A percentile compares a stretch with the other conserved stretches of the same genome.
Conservation (phyloP, 1,140 invertebrate genomes). For the Hylaeus volcanicus region DNA sequence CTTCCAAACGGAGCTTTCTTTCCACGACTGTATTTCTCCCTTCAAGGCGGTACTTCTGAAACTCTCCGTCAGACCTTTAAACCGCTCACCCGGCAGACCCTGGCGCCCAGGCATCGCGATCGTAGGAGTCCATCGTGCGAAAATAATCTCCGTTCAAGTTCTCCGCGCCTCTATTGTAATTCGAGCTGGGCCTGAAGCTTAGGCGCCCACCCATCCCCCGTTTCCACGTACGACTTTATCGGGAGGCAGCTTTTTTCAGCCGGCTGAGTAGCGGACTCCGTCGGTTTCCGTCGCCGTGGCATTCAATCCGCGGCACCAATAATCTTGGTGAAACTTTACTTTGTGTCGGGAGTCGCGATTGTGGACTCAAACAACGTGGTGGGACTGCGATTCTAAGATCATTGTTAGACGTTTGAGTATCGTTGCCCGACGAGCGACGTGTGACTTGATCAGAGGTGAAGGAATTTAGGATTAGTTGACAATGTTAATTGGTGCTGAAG, state of each 20-base stretch:
- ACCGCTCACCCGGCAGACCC: slow-evolving; percentile 12
- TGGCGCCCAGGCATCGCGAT: slow-evolving; percentile 7
- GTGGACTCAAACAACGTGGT: no score
- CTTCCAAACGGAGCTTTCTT: slow-evolving; percentile 31
- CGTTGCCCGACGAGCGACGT: no score
- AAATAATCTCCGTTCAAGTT: slow-evolving; percentile 54
- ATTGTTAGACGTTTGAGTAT: no score
- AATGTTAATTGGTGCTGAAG: no score
- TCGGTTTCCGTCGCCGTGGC: neutral
- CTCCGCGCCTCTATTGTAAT: slow-evolving; percentile 36
- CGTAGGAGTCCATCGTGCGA: slow-evolving; percentile 52
- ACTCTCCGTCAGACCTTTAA: slow-evolving; percentile 42
- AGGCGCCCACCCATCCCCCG: neutral
- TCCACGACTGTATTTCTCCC: slow-evolving; percentile 20
- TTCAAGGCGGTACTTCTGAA: slow-evolving; percentile 35
- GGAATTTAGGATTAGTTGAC: no score
- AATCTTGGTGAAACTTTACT: neutral
- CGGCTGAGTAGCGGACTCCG: no score
- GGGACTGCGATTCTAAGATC: no score
- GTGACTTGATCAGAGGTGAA: no score
- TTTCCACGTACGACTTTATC: slow-evolving; percentile 25
- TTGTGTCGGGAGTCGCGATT: neutral
- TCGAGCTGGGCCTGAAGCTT: neutral
- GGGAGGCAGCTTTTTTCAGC: neutral
- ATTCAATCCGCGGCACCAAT: neutral